These are phyloP conservation scores for Stigmatopora nigra DNA, from an alignment of 2,113 vertebrate genomes.

Conservation along the genomic window DNA sequence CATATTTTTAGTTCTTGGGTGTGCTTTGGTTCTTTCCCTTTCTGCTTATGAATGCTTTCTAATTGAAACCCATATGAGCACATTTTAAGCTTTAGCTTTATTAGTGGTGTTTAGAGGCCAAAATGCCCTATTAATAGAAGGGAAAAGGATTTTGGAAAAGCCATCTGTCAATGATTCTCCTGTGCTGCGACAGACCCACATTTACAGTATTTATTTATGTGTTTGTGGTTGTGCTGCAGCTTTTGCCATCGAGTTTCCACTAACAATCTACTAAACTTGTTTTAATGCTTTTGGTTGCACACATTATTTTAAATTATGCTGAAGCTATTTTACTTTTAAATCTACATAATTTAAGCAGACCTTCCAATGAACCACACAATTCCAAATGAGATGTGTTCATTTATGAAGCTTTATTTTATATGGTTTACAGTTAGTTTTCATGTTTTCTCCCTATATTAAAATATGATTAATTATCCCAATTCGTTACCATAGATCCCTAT, in stretches of 20 bases:
- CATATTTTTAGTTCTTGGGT: conserved; percentile 7
- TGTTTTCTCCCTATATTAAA: neutral
- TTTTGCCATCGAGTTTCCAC: conserved; percentile 3
- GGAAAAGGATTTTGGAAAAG: conserved; percentile 32
- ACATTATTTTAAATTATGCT: neutral
- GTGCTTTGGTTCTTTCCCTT: conserved; percentile 1
- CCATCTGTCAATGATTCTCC: conserved; percentile 32
- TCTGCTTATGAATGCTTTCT: neutral
- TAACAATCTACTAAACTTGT: neutral
- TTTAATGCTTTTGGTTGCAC: neutral
- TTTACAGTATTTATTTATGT: conserved; percentile 11
- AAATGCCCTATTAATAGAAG: conserved; percentile 26
- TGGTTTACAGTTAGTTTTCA: neutral
- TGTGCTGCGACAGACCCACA: conserved; percentile 9
- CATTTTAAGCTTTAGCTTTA: conserved; percentile 5
- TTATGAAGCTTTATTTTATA: neutral
- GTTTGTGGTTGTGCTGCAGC: conserved; percentile 5
- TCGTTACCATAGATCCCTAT: neutral
- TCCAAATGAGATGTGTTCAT: neutral
- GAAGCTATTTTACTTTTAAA: neutral
- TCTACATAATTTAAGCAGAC: neutral
- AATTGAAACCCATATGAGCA: neutral
- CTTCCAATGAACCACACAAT: neutral
- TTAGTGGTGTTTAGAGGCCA: conserved; percentile 20
- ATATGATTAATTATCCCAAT: neutral